phyloP scores from a whole-genome alignment of 1,140 invertebrate genomes.

The Diprion similis region DNA sequence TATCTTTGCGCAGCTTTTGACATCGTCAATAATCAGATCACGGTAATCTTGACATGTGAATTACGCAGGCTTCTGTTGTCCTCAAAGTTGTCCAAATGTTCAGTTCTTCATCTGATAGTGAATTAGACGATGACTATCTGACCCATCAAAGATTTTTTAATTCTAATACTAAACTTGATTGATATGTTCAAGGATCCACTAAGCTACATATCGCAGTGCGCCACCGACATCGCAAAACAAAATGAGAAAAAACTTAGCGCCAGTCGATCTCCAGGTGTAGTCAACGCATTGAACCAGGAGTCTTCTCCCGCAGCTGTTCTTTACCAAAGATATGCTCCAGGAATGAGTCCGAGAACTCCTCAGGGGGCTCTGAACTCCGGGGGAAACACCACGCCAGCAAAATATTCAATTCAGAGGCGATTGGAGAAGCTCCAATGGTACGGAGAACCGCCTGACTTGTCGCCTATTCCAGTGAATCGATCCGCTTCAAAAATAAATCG shows the following conservation, averaged over 20 bases:
- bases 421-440: constrained; percentile 49
- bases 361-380: not conserved
- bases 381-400: not conserved
- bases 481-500: constrained; percentile 38
- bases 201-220: constrained; percentile 39
- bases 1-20: constrained; percentile 47
- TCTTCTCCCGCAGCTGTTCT: not conserved
- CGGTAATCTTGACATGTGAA: constrained; percentile 20
- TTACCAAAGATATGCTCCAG: not conserved
- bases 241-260: constrained; percentile 42
- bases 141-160: no score
- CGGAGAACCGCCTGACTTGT: constrained; percentile 43
- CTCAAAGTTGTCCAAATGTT: no score
- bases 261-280: constrained; percentile 18
- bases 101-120: no score
- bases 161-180: no score
- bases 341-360: not conserved
- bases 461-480: constrained; percentile 41
- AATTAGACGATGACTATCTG: no score
- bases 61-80: no score
- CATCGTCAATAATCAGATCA: constrained; percentile 27
- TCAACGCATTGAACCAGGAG: not conserved
- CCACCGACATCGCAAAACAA: constrained; percentile 41
- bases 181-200: constrained; percentile 41
- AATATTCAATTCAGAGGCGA: constrained; percentile 33